phyloP scores from a whole-genome alignment of 2,113 vertebrate genomes.

The Hiodon alosoides region DNA sequence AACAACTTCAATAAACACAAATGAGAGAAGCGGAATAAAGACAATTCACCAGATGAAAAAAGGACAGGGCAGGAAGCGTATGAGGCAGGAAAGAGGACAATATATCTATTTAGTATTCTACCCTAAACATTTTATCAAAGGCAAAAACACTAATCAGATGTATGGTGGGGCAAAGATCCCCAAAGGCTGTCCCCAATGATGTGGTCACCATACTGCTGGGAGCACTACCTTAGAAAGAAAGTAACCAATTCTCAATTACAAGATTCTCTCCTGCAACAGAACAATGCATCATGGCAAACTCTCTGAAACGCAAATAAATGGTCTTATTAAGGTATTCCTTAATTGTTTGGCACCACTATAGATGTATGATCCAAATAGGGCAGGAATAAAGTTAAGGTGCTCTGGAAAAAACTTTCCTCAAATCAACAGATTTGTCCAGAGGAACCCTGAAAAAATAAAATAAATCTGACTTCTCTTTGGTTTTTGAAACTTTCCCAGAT shows the following conservation, averaged over 20 bases:
- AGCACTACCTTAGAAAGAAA: background rate
- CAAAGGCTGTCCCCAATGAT: background rate
- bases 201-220: background rate
- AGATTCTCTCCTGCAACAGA: background rate
- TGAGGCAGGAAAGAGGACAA: background rate
- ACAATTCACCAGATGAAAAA: background rate
- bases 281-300: background rate
- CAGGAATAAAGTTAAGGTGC: no score
- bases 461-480: no score
- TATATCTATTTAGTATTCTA: background rate
- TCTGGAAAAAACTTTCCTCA: no score
- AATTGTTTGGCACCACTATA: no score
- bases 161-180: background rate
- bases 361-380: no score
- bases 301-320: background rate
- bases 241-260: background rate
- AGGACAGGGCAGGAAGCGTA: background rate
- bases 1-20: no score
- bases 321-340: no score
- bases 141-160: background rate
- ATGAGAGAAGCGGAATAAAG: background rate
- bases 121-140: conserved; percentile 11
- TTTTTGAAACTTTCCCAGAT: no score
- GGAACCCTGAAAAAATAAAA: background rate
- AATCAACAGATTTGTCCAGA: no score